Conservation (phyloP, 92 coral and sea anemone species). For the Bergia sp. region DNA sequence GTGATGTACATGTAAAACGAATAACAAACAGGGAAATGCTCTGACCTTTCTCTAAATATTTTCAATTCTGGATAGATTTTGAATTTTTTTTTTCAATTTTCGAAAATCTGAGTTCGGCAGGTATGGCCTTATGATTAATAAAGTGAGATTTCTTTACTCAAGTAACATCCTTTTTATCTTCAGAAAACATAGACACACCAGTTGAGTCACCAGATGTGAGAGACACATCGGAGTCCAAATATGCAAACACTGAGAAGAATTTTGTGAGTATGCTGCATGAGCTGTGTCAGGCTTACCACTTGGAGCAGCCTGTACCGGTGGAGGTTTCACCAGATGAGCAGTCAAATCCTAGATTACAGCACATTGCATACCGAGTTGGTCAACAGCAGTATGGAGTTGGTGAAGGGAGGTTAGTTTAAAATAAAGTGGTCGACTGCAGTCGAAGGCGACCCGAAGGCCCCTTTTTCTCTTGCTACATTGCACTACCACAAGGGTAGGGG, state of each 20-base stretch:
- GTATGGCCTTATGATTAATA: too few relatives aligned
- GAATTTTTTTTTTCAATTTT: too few relatives aligned
- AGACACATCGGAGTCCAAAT: not conserved
- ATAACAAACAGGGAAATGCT: too few relatives aligned
- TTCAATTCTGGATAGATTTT: too few relatives aligned
- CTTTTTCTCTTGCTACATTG: too few relatives aligned
- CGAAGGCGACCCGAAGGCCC: too few relatives aligned
- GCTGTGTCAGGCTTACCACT: slow-evolving; percentile 80
- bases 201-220: not conserved
- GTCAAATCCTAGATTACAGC: slow-evolving; percentile 57
- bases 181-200: slow-evolving; percentile 12
- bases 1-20: too few relatives aligned
- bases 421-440: too few relatives aligned
- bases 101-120: too few relatives aligned
- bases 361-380: slow-evolving; percentile 64
- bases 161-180: not conserved
- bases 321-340: slow-evolving; percentile 64
- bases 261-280: slow-evolving; percentile 76
- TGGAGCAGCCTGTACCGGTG: slow-evolving; percentile 60
- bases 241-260: slow-evolving; percentile 57
- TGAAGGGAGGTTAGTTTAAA: slow-evolving; percentile 50
- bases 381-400: slow-evolving; percentile 63
- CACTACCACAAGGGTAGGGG: too few relatives aligned
- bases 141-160: not conserved
- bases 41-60: too few relatives aligned